These are phyloP conservation scores for Neodiprion virginianus DNA, from an alignment of 1,140 invertebrate genomes.

Conservation along the genomic window DNA sequence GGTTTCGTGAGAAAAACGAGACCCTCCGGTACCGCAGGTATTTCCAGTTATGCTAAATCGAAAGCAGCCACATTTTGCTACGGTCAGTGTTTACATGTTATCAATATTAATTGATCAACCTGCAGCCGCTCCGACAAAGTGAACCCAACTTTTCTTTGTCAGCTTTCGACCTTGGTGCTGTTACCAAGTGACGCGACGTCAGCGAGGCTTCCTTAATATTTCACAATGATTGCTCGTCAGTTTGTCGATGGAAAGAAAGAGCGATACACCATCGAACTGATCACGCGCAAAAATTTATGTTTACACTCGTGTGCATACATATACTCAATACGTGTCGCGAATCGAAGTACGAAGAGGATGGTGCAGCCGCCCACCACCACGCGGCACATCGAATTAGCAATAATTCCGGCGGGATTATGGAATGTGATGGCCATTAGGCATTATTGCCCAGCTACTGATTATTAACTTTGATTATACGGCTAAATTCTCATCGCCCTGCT, in stretches of 20 bases:
- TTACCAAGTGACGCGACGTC: too few species aligned
- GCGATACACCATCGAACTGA: too few species aligned
- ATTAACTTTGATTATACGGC: conserved; percentile 7
- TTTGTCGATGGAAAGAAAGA: too few species aligned
- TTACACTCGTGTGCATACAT: neutral
- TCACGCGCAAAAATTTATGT: too few species aligned
- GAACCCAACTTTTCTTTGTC: too few species aligned
- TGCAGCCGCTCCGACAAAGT: too few species aligned
- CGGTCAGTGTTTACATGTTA: neutral
- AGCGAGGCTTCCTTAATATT: too few species aligned
- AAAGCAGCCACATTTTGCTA: too few species aligned
- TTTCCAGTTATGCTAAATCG: conserved; percentile 6
- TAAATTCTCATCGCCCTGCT: neutral
- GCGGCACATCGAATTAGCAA: neutral
- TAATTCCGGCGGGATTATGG: neutral
- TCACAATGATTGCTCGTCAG: too few species aligned
- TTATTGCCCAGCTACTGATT: conserved; percentile 2
- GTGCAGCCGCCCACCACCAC: neutral
- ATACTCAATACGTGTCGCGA: neutral
- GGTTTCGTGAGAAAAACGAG: neutral
- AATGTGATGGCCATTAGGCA: neutral
- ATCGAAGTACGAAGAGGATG: neutral
- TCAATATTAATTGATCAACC: too few species aligned
- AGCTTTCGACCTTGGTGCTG: too few species aligned
- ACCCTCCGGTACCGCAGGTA: neutral